These are phyloP conservation scores for Oedothorax gibbosus DNA, from an alignment of 1,140 invertebrate species.

Conservation along the genomic window DNA sequence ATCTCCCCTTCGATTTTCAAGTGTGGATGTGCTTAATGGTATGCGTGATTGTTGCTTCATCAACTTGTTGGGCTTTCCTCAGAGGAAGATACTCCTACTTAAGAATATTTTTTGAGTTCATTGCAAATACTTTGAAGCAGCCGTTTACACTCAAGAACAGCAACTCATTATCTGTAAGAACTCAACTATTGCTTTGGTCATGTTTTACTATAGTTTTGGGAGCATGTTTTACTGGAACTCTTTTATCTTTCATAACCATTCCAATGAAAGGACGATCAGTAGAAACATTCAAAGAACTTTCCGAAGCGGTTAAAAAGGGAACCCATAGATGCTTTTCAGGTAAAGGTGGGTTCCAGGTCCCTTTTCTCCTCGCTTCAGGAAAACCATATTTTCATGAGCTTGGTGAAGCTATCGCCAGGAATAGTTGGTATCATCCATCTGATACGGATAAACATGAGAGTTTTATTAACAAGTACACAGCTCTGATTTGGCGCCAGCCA, in stretches of 20 bases:
- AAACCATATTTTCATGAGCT: background rate
- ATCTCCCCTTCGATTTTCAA: too few relatives aligned
- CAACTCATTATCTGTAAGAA: too few relatives aligned
- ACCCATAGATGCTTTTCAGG: background rate
- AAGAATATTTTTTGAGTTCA: too few relatives aligned
- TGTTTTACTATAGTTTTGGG: too few relatives aligned
- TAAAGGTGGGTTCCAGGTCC: background rate
- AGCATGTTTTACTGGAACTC: background rate
- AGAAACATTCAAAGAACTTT: slow-evolving; percentile 2
- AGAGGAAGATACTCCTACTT: too few relatives aligned
- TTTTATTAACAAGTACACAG: background rate
- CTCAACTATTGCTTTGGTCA: too few relatives aligned
- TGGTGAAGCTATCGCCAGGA: background rate
- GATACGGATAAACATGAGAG: background rate
- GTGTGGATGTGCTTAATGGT: too few relatives aligned
- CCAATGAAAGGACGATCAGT: background rate
- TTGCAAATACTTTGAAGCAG: too few relatives aligned
- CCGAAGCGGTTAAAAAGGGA: background rate
- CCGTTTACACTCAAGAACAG: too few relatives aligned
- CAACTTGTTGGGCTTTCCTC: too few relatives aligned
- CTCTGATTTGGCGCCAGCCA: background rate
- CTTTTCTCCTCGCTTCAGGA: background rate
- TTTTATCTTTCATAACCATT: slow-evolving; percentile 19
- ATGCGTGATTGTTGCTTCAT: too few relatives aligned
- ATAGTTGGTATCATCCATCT: background rate